Base-by-base conservation (phyloP, 2,888 invertebrate genomes). In the Volucella inflata region DNA sequence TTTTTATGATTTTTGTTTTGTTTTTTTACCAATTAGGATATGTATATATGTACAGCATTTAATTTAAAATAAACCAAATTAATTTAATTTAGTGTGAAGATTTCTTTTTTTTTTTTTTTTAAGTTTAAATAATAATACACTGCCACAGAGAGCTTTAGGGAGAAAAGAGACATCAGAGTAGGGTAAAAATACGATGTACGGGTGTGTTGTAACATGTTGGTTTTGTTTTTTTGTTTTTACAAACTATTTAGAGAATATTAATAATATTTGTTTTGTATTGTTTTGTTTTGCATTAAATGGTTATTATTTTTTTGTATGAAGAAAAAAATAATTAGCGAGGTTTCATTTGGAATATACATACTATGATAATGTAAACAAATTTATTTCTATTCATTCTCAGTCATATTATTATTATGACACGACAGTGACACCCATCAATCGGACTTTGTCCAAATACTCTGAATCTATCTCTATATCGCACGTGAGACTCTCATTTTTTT, bases 41-140 rank as follows among this genome's bases (percentile, higher is more conserved):
- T 85, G 85, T 85, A 85, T 85, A 85, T 85, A 85, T 85, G 85
- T 85, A 85, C 85, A 85, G 76, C 50, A 71, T 80, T 71, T 76
- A 67, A 55, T 51, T 44, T 8, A 44, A 44, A 44, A 44, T 44
- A 68, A 78, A 83, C 57, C 68, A 84, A 84, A 80, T 80, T 76
- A 76, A 85, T 76, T 85, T 72, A 76, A 80, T 85, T 85, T 74
- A 79, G 70, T 80, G 50, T 40, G 17, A 71, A 57, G 46, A 71
- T 48, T 64, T 55, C 74, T 71, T 46, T 53, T 46, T 64, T 59
- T 14, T 62, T 36, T 68, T 51, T 6, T 38, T 64, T 64, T 48
- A 36, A 60, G 57, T 65, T 59, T 64, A 64, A 65, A 59, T 67
- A 17, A 74, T 84, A 84, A 84, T 85, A 85, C 76, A 77, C 80